Evolutionary conservation across 1,140 invertebrate species (phyloP), one percentile per base, ranked within the genome.

Genomic region (Bombyx mandarina): DNA sequence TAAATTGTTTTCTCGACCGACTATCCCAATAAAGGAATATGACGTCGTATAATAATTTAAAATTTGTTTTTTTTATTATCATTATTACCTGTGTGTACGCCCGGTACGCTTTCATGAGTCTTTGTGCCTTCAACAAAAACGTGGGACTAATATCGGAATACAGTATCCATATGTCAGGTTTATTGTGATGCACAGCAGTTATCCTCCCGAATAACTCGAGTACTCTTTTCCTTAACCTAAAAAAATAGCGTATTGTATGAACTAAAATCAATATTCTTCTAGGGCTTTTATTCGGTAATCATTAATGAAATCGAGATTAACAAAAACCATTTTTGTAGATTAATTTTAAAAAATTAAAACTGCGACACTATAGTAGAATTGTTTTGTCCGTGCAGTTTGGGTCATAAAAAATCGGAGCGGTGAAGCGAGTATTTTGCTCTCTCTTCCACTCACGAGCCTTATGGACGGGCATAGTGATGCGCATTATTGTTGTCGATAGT

Each of bases 191-290:
- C 57, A 92, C 77, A 1, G 90, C 88, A 26, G 95, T 95, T 35
- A 98, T 90, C 60, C 94, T 90, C 1, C 95, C 96, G 75, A 98
- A 93, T 35, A 98, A 89, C 74, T 95, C 91, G 18, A 94, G 80
- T 1, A 92, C 82, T 68, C 93, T 91, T 65, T 93, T 91, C 56
- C 90, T 69, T 26, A 93, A 88, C 69, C 88, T 89, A 48, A 2
- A 67, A 65, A 9, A 62, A 60, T 65, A 8, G 1, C 26, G 4
- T 35, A 35, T 35, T 3, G 26, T 35, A 35, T 5, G 2, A 35
- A 35, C 26, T 35, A 35, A 35, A 35, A 18, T 18, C 12, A 1
- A 35, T 35, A 5, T 35, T 35, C 26, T 35, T 35, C 26, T 35
- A 35, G 26, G 0, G 0, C 26, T 3, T 35, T 35, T 35, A 35